Conservation (phyloP, 2,113 vertebrate species). For the Polypterus bichir region DNA sequence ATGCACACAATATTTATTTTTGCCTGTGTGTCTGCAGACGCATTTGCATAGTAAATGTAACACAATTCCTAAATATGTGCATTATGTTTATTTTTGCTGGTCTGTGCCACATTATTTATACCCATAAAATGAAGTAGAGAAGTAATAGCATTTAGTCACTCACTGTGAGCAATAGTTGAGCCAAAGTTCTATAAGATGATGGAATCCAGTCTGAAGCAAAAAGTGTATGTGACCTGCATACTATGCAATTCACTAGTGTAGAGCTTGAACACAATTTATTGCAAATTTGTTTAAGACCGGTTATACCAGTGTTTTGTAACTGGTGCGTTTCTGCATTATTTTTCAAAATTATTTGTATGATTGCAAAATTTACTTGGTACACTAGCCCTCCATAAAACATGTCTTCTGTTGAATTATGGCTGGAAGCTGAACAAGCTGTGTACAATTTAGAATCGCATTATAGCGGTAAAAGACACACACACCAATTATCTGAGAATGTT, state of each 20-base stretch:
- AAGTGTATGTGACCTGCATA: background rate
- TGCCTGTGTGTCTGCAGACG: too few species aligned
- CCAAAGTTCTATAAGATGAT: background rate
- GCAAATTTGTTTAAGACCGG: background rate
- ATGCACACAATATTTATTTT: too few species aligned
- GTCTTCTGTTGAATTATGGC: background rate
- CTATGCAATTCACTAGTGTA: conserved; percentile 3
- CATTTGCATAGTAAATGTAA: too few species aligned
- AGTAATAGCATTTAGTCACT: background rate
- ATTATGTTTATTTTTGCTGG: too few species aligned
- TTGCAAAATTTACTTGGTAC: too few species aligned
- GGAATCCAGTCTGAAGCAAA: background rate
- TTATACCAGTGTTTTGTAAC: background rate
- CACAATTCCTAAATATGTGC: too few species aligned
- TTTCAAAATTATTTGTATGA: too few species aligned
- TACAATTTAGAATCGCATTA: background rate
- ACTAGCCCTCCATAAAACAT: too few species aligned
- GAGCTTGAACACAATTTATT: background rate
- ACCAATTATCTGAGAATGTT: too few species aligned
- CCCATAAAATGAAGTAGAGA: too few species aligned
- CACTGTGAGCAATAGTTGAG: conserved; percentile 5
- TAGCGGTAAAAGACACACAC: too few species aligned
- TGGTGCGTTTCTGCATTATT: background rate
- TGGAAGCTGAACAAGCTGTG: background rate
- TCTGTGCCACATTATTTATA: too few species aligned